phyloP scores from a whole-genome alignment of 2,888 invertebrate species.

The Morinoia aosen region DNA sequence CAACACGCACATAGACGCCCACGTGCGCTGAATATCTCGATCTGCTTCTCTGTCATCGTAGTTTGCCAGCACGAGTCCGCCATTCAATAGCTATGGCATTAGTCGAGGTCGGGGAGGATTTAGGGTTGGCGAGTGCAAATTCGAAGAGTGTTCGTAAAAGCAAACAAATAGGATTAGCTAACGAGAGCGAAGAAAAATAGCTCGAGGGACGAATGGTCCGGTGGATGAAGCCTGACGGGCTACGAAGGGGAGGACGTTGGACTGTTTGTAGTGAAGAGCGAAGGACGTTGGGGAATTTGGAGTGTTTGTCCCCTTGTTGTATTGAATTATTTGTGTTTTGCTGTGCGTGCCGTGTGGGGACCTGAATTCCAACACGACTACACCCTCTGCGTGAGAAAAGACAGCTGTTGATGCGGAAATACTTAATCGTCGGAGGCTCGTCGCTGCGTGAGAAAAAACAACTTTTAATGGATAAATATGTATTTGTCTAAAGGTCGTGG shows the following conservation, averaged over 20 bases:
- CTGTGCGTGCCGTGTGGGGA: neutral
- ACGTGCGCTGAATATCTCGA: neutral
- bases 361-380: neutral
- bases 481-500: neutral
- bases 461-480: neutral
- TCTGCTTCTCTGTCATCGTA: neutral
- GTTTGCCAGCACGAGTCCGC: neutral
- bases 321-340: neutral
- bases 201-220: neutral
- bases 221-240: neutral
- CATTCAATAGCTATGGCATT: neutral
- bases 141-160: slow-evolving; percentile 14
- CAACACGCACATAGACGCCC: too few relatives aligned
- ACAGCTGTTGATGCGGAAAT: neutral
- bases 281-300: neutral
- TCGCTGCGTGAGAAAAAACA: neutral
- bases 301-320: neutral
- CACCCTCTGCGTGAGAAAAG: neutral
- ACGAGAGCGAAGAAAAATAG: slow-evolving; percentile 24
- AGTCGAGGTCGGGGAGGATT: neutral
- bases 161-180: slow-evolving; percentile 36
- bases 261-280: neutral
- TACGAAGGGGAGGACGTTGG: neutral
- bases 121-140: slow-evolving; percentile 6
- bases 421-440: neutral